Evolutionary conservation across 2,797 vertebrate species (phyloP).

Genomic region (Aplochiton taeniatus): DNA sequence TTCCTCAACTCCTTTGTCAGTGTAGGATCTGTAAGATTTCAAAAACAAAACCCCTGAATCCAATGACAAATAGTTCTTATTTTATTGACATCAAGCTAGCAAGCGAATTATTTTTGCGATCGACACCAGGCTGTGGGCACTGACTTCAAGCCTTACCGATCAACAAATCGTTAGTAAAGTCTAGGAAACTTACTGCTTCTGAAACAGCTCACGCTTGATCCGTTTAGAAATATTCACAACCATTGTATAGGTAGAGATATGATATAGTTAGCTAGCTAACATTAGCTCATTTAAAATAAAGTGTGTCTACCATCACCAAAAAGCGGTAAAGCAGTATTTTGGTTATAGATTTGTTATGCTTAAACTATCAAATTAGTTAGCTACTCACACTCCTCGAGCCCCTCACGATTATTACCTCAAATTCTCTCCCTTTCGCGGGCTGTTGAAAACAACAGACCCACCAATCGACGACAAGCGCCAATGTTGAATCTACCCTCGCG

Average conservation of each 20-base stretch:
- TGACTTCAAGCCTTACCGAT: background rate
- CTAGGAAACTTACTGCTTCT: constrained; percentile 32
- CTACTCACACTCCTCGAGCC: background rate
- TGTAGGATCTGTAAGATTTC: constrained; percentile 17
- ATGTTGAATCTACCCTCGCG: too few species aligned
- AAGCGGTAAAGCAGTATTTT: too few species aligned
- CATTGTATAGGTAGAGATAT: background rate
- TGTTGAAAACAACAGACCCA: too few species aligned
- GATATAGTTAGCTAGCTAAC: background rate
- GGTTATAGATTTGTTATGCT: too few species aligned
- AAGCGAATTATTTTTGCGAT: too few species aligned
- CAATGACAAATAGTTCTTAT: background rate
- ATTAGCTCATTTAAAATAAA: background rate
- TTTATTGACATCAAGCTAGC: background rate
- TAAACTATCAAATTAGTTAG: too few species aligned
- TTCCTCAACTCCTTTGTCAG: constrained; percentile 12
- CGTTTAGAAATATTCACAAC: background rate
- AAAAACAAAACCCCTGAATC: background rate
- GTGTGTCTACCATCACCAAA: background rate
- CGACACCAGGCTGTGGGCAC: too few species aligned
- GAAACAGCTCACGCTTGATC: background rate
- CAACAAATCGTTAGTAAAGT: background rate
- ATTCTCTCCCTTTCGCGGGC: too few species aligned
- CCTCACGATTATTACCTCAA: too few species aligned
- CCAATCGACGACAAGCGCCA: too few species aligned